Evolutionary conservation across 2,888 invertebrate genomes (phyloP).

Genomic region (Entomobrya proxima): DNA sequence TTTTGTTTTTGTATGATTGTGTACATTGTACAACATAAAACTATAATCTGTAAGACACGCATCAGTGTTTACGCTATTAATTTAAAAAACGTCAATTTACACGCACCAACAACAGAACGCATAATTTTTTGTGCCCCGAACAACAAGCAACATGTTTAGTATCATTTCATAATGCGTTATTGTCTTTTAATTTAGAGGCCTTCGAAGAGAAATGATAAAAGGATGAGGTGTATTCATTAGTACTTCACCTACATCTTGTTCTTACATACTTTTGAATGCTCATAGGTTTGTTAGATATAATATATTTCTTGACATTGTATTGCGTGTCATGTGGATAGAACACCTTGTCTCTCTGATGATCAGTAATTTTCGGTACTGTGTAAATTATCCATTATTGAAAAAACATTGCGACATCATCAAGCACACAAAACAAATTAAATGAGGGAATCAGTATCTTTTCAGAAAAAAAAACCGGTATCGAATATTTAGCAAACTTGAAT

Average conservation of each 20-base stretch:
- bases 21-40: too few species aligned
- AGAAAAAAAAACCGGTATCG: constrained; percentile 29
- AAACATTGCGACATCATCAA: constrained; percentile 37
- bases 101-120: constrained; percentile 41
- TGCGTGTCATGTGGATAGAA: constrained; percentile 23
- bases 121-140: constrained; percentile 27
- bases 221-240: constrained; percentile 4
- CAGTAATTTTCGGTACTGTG: constrained; percentile 25
- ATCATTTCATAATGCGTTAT: constrained; percentile 39
- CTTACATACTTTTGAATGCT: neutral
- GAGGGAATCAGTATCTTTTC: neutral
- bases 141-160: constrained; percentile 18
- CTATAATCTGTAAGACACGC: constrained; percentile 17
- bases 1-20: too few species aligned
- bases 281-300: too few species aligned
- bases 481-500: neutral
- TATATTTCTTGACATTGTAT: neutral
- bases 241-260: constrained; percentile 15
- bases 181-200: constrained; percentile 53
- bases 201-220: constrained; percentile 43
- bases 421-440: neutral
- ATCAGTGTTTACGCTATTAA: constrained; percentile 14
- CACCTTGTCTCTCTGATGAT: constrained; percentile 10
- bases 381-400: constrained; percentile 48
- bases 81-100: constrained; percentile 41